Evolutionary conservation across 92 coral and sea anemone species (phyloP), one percentile per base, ranked within the genome.

Genomic region (Pocillopora grandis): DNA sequence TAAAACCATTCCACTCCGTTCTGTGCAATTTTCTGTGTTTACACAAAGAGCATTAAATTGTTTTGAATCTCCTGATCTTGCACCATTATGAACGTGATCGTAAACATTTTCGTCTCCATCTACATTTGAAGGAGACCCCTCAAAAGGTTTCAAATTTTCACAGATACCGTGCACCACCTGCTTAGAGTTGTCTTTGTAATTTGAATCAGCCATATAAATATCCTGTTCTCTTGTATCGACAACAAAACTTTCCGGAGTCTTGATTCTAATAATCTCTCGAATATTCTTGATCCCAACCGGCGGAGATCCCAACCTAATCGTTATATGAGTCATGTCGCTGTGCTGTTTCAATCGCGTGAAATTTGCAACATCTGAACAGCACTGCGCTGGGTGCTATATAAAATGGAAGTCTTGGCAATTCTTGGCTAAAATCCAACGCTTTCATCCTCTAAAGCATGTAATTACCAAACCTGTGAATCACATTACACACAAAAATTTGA

Each of bases 271-370:
- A 56, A 85, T 76, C 17, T 89, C 90, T 13, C 36, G 36, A 8
- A 85, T 62, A 62, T n/a, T 86, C 80, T 37, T 89, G 66, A 62
- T 66, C 19, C 92, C 89, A 66, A 57, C 31, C 36, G 89, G 90
- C 49, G 87, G 81, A 18, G 88, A 78, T 36, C 76, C 83, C 19
- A 84, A 35, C 33, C 84, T 49, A 76, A 89, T 86, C 33, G 87
- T 68, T 16, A 89, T 81, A 33, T 81, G 92, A 1, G 90, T 75
- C 92, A 89, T 89, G 33, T 69, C 71, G 62, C 12, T 62, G 5
- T 11, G 14, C 18, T 87, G 19, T 55, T 58, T 62, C 57, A 73
- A 52, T 52, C 80, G 31, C 52, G 63, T 12, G 31, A 27, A 17
- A 71, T 78, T 36, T 15, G 48, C 61, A 60, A 61, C 79, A 72